Evolutionary conservation across 1,140 invertebrate genomes (phyloP), one percentile per base, ranked within the genome.

Genomic region (Pantala flavescens): DNA sequence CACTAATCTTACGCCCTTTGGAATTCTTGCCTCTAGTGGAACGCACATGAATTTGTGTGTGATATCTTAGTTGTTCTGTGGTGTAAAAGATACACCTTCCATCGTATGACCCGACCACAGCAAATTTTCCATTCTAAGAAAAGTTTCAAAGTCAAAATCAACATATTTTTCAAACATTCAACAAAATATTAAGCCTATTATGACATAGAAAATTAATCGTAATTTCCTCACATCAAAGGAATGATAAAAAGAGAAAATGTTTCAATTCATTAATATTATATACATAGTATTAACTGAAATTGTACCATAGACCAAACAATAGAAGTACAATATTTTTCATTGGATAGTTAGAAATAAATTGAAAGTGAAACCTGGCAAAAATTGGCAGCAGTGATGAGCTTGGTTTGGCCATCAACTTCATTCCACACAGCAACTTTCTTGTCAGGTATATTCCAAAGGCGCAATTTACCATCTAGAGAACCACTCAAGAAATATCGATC

Each of bases 401-500:
- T 98, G 1, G 91, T 91, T 80, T 93, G 93, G 2, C 94, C 94
- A 81, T 96, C 93, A 0, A 98, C 91, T 85, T 98, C 97, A 83
- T 97, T 98, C 97, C 97, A 98, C 5, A 98, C 88, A 0, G 96
- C 95, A 10, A 95, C 94, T 83, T 98, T 98, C 81, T 99, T 99
- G 81, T 99, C 97, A 0, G 97, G 96, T 80, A 99, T 99, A 82
- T 98, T 98, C 98, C 98, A 99, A 0, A 99, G 82, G 10, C 97
- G 86, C n/a, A 99, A 85, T 84, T 98, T 98, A 19, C 96, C 96
- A 84, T 98, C 97, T 12, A 98, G 83, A 21, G 95, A 97, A 19
- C 96, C 96, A 77, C 94, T 97, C 1, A 98, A 84, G 82, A 98
- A 98, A 83, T 97, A 98, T 21, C 96, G 84, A 84, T 98, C 96